These are phyloP conservation scores for Serripes groenlandicus DNA, from an alignment of 2,888 invertebrate genomes.

Conservation along the genomic window DNA sequence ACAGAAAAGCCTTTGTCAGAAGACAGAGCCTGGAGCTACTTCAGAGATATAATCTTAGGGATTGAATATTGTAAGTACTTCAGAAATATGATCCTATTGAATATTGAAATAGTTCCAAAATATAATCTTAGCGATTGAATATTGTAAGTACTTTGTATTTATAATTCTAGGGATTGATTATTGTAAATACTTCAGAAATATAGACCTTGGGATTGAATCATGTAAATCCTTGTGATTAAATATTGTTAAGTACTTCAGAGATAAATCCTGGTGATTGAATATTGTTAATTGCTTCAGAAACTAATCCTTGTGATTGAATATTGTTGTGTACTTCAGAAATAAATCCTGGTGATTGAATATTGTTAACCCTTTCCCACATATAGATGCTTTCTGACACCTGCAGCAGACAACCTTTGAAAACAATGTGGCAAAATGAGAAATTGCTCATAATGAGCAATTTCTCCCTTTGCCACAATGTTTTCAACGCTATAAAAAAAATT, in stretches of 20 bases:
- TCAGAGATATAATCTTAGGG: conserved; percentile 96
- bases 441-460: background rate
- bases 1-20: conserved; percentile 94
- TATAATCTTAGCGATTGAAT: conserved; percentile 96
- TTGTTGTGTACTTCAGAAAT: conserved; percentile 94
- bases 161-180: too few species aligned
- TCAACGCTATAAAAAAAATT: too few species aligned
- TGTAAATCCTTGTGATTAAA: conserved; percentile 95
- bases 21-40: conserved; percentile 94
- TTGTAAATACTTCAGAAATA: conserved; percentile 96
- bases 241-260: conserved; percentile 96
- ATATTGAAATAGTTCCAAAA: conserved; percentile 97
- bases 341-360: too few species aligned
- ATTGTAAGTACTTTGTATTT: conserved; percentile 95
- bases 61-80: conserved; percentile 97
- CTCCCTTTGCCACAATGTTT: background rate
- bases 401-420: too few species aligned
- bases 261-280: too few species aligned
- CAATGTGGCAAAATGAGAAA: conserved; percentile 33
- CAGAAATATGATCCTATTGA: too few species aligned
- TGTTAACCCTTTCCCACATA: too few species aligned
- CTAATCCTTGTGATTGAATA: conserved; percentile 97
- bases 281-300: too few species aligned
- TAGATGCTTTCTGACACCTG: too few species aligned
- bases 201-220: conserved; percentile 96